Base-by-base conservation (phyloP, 1,140 invertebrate species). In the Philopotamus ludificatus region DNA sequence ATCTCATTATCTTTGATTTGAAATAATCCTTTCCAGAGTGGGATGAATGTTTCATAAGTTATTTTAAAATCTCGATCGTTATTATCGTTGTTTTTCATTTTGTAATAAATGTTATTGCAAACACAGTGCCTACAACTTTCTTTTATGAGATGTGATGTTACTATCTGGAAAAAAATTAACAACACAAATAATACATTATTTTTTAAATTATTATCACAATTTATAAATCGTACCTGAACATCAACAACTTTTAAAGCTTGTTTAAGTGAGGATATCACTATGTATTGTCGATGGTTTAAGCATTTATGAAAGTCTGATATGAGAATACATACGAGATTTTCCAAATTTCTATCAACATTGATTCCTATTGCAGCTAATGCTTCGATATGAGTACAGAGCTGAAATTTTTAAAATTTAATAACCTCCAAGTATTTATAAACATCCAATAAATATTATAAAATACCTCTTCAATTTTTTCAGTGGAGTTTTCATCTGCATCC, bases 311-410 rank as follows among this genome's bases (percentile, higher is more conserved):
- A 70, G 12, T 61, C 62, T 9, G 57, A 26, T 16, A 70, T 61
- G 15, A 70, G 61, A 4, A 53, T 65, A 1, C 50, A 44, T 16
- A 57, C 15, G 10, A 70, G 57, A 1, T 20, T 16, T 47, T 66
- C 26, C 10, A 70, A 22, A 34, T 45, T 65, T 2, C 42, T 21
- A 15, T 55, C 61, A 1, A 44, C 34, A 16, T 62, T 42, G 25
- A 34, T 15, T 2, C 55, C 60, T 7, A 70, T 61, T 12, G 57
- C 60, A 22, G 68, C 45, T 3, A 70, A 26, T 18, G 68, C 65
- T 62, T 70, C 65, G 23, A 70, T 45, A 34, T 70, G 58, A 50
- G 55, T 54, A 20, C 61, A 70, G 10, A 70, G 20, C 68, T 70
- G 25, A 26, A 60, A 60, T 9, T n/a, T n/a, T n/a, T n/a, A n/a